A percentile compares a stretch with the other conserved stretches of the same genome.
These are phyloP conservation scores for Scelioninae gen. 1 DNA, from an alignment of 2,888 invertebrate species.

Conservation along the genomic window DNA sequence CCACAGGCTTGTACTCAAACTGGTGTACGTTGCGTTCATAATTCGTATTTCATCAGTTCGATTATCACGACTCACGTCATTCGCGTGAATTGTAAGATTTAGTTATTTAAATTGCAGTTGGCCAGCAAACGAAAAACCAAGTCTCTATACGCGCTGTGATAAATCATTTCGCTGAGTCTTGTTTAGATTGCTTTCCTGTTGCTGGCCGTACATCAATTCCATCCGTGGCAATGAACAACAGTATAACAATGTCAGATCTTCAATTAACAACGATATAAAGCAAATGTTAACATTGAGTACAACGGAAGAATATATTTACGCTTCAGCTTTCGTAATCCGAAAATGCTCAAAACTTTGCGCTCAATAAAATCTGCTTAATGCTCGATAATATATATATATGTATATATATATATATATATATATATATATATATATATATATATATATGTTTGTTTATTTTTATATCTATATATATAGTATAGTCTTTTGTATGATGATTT, in stretches of 20 bases:
- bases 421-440: conserved; percentile 27
- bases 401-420: conserved; percentile 29
- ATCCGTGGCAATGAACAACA: conserved; percentile 80
- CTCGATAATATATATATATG: conserved; percentile 1
- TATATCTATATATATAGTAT: conserved; percentile 38
- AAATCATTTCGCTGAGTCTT: conserved; percentile 49
- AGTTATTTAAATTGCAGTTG: conserved; percentile 43
- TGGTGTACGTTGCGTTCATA: conserved; percentile 55
- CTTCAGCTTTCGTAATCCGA: conserved; percentile 24
- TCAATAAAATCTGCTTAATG: conserved; percentile 40
- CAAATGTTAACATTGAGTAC: conserved; percentile 44
- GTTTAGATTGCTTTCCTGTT: conserved; percentile 64
- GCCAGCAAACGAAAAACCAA: conserved; percentile 42
- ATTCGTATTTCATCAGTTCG: conserved; percentile 58
- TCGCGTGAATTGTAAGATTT: conserved; percentile 42
- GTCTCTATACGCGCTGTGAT: conserved; percentile 21
- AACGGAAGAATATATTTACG: conserved; percentile 58
- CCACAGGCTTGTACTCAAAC: conserved; percentile 44
- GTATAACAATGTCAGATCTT: conserved; percentile 65
- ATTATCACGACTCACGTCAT: conserved; percentile 68
- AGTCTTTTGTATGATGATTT: conserved; percentile 50
- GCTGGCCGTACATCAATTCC: conserved; percentile 80
- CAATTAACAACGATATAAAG: conserved; percentile 67
- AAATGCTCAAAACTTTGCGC: conserved; percentile 41
- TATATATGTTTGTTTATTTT: conserved; percentile 30